Evolutionary conservation across 2,113 vertebrate genomes (phyloP), one percentile per base, ranked within the genome.

Genomic region (Trichomycterus rosablanca): DNA sequence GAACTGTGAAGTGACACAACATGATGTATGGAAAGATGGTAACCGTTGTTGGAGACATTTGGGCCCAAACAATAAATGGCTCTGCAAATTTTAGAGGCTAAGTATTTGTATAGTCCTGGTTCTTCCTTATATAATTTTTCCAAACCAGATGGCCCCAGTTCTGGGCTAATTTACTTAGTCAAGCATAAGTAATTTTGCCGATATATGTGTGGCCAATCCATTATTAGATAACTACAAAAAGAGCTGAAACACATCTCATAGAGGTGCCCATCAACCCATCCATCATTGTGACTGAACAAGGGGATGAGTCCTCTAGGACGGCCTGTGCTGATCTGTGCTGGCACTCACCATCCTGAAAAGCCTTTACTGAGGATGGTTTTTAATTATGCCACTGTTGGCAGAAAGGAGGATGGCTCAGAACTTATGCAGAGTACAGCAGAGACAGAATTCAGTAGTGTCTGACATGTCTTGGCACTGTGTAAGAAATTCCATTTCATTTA

Each of bases 111-210:
- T 45, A 50, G 24, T 44, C 28, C 9, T 15, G 45, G 22, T 49
- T 32, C 45, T 22, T 59, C 51, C 37, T 49, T 43, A 35, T 20
- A 45, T 35, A 50, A 52, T 39, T 20, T 35, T 74, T 69, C 59
- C 59, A 63, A 78, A 73, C 78, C 85, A 87, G 83, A 86, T 86
- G 84, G 81, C 60, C 71, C 32, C 75, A 76, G 79, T 82, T 84
- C 66, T 66, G 76, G 80, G 68, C 34, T 79, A 83, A 83, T 79
- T 80, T 74, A 75, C 48, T 80, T 74, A 78, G 79, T 71, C 67
- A 62, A 59, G 72, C 77, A 78, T 79, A 78, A 78, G 72, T 78
- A 80, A 80, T 74, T 73, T 39, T 42, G 69, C 55, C 58, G 58
- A 74, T 77, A 82, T 76, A 78, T 81, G 76, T 60, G 79, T 72